Evolutionary conservation across 2,113 vertebrate genomes (phyloP).

Genomic region (Brachionichthys hirsutus): DNA sequence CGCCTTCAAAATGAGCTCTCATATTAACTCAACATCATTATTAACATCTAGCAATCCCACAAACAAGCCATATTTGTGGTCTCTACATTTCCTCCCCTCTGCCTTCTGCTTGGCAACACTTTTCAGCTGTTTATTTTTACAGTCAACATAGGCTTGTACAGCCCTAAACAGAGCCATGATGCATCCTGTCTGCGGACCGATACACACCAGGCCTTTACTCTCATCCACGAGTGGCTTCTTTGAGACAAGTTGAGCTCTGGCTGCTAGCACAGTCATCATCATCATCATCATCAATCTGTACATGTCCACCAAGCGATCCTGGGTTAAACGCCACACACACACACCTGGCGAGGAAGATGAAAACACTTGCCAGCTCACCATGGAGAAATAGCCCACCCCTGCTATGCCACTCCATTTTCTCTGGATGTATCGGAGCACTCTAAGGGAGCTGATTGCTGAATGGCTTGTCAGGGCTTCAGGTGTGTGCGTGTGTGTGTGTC

Average conservation of each 20-base stretch:
- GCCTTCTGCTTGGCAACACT: neutral
- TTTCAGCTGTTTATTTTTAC: too few relatives aligned
- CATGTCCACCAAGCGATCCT: slow-evolving; percentile 37
- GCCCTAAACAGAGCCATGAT: neutral
- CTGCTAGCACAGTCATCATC: slow-evolving; percentile 43
- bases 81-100: slow-evolving; percentile 16
- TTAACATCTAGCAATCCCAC: slow-evolving; percentile 17
- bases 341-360: slow-evolving; percentile 40
- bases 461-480: slow-evolving; percentile 31
- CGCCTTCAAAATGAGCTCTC: slow-evolving; percentile 49
- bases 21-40: slow-evolving; percentile 65
- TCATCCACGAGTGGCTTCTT: slow-evolving; percentile 23
- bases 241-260: slow-evolving; percentile 37
- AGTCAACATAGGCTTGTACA: too few relatives aligned
- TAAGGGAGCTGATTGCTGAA: slow-evolving; percentile 53
- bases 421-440: slow-evolving; percentile 48
- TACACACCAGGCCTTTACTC: neutral
- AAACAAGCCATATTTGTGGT: slow-evolving; percentile 57
- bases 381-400: slow-evolving; percentile 48
- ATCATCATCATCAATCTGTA: slow-evolving; percentile 44
- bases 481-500: slow-evolving; percentile 34
- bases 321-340: slow-evolving; percentile 47
- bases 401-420: slow-evolving; percentile 58
- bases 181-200: slow-evolving; percentile 2
- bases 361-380: slow-evolving; percentile 41